Evolutionary conservation across 2,888 invertebrate genomes (phyloP).

Genomic region (Uloborus plumipes): DNA sequence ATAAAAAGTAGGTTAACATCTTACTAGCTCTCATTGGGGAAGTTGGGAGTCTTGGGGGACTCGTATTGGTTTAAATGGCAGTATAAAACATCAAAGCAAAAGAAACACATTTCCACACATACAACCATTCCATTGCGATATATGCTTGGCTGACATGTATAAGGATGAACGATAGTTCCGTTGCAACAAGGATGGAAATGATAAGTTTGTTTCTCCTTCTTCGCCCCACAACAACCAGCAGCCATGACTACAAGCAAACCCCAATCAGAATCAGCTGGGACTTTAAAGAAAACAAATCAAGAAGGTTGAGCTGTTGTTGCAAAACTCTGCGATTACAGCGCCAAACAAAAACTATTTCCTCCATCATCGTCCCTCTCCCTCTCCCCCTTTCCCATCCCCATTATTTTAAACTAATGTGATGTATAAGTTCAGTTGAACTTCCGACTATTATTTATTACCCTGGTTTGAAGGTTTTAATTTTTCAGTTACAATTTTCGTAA

Average conservation of each 20-base stretch:
- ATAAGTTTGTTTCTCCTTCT: conserved; percentile 90
- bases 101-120: conserved; percentile 96
- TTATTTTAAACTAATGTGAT: too few relatives aligned
- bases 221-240: conserved; percentile 91
- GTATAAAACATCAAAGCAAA: conserved; percentile 98
- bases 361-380: too few relatives aligned
- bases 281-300: conserved; percentile 15
- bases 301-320: conserved; percentile 8
- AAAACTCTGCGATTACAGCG: too few relatives aligned
- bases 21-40: conserved; percentile 96
- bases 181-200: conserved; percentile 76
- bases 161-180: conserved; percentile 68
- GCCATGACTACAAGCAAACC: conserved; percentile 76
- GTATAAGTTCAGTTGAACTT: too few relatives aligned
- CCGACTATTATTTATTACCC: too few relatives aligned
- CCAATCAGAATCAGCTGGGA: conserved; percentile 25
- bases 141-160: conserved; percentile 55
- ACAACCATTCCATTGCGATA: conserved; percentile 76
- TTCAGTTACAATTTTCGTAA: too few relatives aligned
- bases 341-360: too few relatives aligned
- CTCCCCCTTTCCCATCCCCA: too few relatives aligned
- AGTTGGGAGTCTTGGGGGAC: conserved; percentile 90
- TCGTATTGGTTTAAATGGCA: conserved; percentile 93
- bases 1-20: conserved; percentile 72
- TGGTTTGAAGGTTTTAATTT: too few relatives aligned